phyloP scores from a whole-genome alignment of 2,797 vertebrate species.

The Synanceia verrucosa region DNA sequence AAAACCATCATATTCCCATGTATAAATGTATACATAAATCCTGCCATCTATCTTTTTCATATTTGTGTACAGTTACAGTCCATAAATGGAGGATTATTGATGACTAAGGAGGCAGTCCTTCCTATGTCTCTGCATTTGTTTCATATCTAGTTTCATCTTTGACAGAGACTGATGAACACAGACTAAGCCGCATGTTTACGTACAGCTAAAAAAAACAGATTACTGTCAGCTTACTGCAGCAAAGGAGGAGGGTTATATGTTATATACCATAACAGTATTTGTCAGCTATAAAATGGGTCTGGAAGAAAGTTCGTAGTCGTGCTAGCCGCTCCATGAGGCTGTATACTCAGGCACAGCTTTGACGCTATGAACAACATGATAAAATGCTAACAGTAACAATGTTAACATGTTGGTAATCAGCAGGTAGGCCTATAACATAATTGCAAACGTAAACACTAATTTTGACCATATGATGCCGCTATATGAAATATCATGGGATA shows the following conservation, averaged over 20 bases:
- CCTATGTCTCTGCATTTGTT: neutral
- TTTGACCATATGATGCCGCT: neutral
- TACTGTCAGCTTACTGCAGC: neutral
- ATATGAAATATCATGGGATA: neutral
- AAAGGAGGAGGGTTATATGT: neutral
- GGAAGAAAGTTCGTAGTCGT: neutral
- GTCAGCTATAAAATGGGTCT: neutral
- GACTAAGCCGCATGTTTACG: neutral
- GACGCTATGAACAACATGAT: neutral
- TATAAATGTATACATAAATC: slow-evolving; percentile 49
- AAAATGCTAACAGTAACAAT: neutral
- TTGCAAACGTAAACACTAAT: no score
- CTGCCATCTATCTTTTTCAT: slow-evolving; percentile 10
- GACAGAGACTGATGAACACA: neutral
- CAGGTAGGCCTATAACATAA: no score
- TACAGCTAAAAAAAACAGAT: neutral
- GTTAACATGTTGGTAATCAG: neutral
- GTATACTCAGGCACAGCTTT: no score
- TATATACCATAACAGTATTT: neutral
- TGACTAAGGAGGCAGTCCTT: slow-evolving; percentile 1
- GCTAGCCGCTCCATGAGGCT: neutral
- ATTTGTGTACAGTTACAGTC: slow-evolving; percentile 18
- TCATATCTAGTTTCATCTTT: slow-evolving; percentile 5
- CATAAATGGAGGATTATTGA: neutral
- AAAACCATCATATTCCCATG: slow-evolving; percentile 27